Conservation (phyloP, 2,797 vertebrate species). For the Hyperoplus lanceolatus region DNA sequence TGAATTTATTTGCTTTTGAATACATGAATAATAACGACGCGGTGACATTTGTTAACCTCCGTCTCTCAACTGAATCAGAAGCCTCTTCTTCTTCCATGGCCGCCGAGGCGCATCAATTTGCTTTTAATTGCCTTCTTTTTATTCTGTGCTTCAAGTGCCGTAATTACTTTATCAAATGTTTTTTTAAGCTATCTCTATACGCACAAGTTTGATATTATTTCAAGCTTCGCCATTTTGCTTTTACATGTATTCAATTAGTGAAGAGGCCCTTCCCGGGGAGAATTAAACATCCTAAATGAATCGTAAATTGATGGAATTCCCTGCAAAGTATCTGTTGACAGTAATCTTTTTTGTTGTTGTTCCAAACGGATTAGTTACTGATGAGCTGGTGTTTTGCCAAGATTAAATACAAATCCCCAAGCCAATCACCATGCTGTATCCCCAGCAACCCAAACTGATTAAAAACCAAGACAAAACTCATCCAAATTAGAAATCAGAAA, state of each 20-base stretch:
- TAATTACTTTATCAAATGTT: conserved; percentile 30
- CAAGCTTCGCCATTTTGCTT: conserved; percentile 8
- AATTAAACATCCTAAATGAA: not conserved
- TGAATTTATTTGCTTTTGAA: conserved; percentile 87
- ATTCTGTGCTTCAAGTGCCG: conserved; percentile 25
- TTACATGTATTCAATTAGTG: not conserved
- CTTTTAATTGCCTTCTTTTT: conserved; percentile 56
- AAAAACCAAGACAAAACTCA: conserved; percentile 10
- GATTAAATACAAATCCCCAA: conserved; percentile 64
- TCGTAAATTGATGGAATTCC: conserved; percentile 36
- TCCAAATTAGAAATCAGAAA: not conserved
- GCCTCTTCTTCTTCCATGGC: conserved; percentile 52
- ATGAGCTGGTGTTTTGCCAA: conserved; percentile 54
- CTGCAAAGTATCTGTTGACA: conserved; percentile 25
- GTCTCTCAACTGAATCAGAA: conserved; percentile 64
- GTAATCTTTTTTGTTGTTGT: conserved; percentile 23
- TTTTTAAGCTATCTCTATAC: not conserved
- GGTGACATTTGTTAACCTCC: conserved; percentile 85
- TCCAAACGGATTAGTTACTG: conserved; percentile 64
- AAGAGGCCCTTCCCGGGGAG: conserved; percentile 17
- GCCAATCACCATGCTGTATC: conserved; percentile 30
- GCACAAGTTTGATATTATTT: conserved; percentile 28
- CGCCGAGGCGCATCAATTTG: conserved; percentile 35
- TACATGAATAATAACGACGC: conserved; percentile 87
- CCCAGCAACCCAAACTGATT: conserved; percentile 32